phyloP scores from a whole-genome alignment of 2,797 vertebrate species.

The Sebastes iracundus region DNA sequence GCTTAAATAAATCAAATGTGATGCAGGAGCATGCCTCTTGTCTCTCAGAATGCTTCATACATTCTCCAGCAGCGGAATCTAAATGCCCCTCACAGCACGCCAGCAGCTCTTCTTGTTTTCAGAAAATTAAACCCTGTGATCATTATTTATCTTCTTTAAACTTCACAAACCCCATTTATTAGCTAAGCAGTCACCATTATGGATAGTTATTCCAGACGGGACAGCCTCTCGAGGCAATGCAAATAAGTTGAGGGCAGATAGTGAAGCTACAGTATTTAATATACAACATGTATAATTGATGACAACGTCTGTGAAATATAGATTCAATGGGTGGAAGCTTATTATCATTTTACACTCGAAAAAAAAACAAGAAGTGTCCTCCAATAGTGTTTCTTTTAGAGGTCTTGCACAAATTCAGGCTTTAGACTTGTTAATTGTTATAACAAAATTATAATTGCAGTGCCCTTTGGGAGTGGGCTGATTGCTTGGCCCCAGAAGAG shows the following conservation, averaged over 20 bases:
- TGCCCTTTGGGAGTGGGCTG: no score
- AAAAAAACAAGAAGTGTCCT: slow-evolving; percentile 1
- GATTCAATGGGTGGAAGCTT: slow-evolving; percentile 41
- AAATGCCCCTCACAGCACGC: slow-evolving; percentile 10
- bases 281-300: slow-evolving; percentile 78
- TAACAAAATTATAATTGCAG: no score
- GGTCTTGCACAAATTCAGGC: background rate
- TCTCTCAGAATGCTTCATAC: slow-evolving; percentile 3
- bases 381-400: background rate
- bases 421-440: background rate
- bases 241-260: slow-evolving; percentile 59
- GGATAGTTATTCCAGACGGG: slow-evolving; percentile 56
- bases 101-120: slow-evolving; percentile 14
- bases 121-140: slow-evolving; percentile 43
- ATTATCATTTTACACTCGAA: slow-evolving; percentile 25
- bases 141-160: slow-evolving; percentile 53
- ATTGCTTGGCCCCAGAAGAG: background rate
- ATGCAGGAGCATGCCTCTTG: slow-evolving; percentile 30
- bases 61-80: slow-evolving; percentile 9
- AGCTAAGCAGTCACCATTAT: slow-evolving; percentile 49
- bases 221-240: slow-evolving; percentile 56
- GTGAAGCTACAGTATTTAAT: slow-evolving; percentile 61
- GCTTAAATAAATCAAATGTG: slow-evolving; percentile 39
- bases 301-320: slow-evolving; percentile 40
- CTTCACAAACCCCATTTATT: slow-evolving; percentile 39